phyloP scores from a whole-genome alignment of 2,888 invertebrate genomes.

The Conchocele bisecta region DNA sequence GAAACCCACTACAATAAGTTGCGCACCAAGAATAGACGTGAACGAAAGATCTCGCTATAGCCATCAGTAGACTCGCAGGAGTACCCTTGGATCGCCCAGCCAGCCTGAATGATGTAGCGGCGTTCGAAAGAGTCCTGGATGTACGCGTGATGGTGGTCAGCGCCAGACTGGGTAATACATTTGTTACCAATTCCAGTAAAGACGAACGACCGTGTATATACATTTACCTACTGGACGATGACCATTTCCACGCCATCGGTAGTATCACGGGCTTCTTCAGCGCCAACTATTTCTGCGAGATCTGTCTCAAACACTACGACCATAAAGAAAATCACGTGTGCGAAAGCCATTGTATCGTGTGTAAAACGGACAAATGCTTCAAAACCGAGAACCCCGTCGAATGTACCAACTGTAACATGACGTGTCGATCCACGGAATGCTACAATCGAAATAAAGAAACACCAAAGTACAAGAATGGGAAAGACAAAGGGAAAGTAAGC shows the following conservation, averaged over 20 bases:
- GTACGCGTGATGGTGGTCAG: conserved; percentile 22
- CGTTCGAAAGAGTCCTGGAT: conserved; percentile 16
- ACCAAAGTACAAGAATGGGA: conserved; percentile 14
- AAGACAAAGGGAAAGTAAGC: conserved; percentile 5
- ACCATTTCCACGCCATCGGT: conserved; percentile 24
- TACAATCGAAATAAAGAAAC: too few relatives aligned
- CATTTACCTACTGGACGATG: too few relatives aligned
- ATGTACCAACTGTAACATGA: conserved; percentile 30
- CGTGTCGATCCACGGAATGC: conserved; percentile 15
- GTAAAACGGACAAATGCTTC: conserved; percentile 12
- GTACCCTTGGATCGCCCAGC: conserved; percentile 8
- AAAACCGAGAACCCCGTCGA: conserved; percentile 11
- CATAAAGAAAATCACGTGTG: too few relatives aligned
- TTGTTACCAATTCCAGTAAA: conserved; percentile 11
- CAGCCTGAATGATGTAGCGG: conserved; percentile 10
- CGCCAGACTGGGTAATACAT: conserved; percentile 17
- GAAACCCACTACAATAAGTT: conserved; percentile 23
- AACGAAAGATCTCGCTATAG: neutral
- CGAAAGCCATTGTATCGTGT: conserved; percentile 21
- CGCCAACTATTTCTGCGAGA: conserved; percentile 17
- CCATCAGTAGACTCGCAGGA: neutral
- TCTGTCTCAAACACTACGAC: too few relatives aligned
- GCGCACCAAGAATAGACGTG: neutral
- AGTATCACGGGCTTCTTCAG: conserved; percentile 36
- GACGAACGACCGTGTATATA: too few relatives aligned